Evolutionary conservation across 2,113 vertebrate species (phyloP).

Genomic region (Leptocoma aspasia): DNA sequence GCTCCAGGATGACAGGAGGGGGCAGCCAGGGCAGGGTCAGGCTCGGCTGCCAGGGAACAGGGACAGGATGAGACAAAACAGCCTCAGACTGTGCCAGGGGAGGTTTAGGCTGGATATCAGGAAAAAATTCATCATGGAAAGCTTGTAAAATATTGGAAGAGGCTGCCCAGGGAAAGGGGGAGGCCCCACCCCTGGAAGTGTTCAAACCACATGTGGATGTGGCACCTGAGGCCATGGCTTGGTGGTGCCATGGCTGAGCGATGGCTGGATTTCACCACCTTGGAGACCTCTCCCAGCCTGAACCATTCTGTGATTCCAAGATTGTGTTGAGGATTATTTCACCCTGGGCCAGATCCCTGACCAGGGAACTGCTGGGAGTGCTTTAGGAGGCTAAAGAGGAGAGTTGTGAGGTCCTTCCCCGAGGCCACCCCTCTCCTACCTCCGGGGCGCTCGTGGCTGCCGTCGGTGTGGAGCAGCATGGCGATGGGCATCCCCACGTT

Average conservation of each 20-base stretch:
- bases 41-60: neutral
- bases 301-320: no score
- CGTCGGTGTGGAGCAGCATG: constrained; percentile 95
- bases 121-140: neutral
- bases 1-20: neutral
- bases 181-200: neutral
- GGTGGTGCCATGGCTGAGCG: fast-evolving
- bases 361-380: fast-evolving
- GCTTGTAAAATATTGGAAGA: neutral
- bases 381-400: neutral
- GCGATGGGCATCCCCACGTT: constrained; percentile 98
- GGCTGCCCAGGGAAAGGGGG: neutral
- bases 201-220: fast-evolving
- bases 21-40: neutral
- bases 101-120: fast-evolving
- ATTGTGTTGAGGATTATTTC: fast-evolving
- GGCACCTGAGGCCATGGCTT: neutral
- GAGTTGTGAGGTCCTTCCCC: fast-evolving
- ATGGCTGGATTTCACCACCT: neutral
- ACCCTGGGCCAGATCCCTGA: no score
- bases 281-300: neutral
- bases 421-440: constrained; percentile 59
- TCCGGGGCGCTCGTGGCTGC: constrained; percentile 90
- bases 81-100: neutral
- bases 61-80: neutral